These are phyloP conservation scores for Digitonthophagus gazella DNA, from an alignment of 2,888 invertebrate genomes.

Conservation along the genomic window DNA sequence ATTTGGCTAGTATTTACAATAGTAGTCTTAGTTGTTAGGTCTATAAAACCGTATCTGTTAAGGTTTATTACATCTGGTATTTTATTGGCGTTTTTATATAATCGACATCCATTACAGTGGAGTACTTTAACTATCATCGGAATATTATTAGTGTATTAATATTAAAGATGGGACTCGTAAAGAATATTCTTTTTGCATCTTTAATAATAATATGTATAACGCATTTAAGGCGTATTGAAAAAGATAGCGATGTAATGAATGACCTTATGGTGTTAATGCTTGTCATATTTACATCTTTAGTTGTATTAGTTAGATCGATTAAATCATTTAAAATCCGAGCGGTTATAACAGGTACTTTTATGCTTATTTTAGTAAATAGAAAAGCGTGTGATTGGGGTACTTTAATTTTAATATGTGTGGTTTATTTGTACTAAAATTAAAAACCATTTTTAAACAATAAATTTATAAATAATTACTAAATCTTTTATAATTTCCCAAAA, in stretches of 20 bases:
- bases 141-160: slow-evolving; percentile 5
- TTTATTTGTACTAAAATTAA: slow-evolving; percentile 19
- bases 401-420: slow-evolving; percentile 16
- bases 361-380: slow-evolving; percentile 11
- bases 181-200: slow-evolving; percentile 17
- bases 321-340: slow-evolving; percentile 16
- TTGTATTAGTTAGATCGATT: slow-evolving; percentile 18
- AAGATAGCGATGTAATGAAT: slow-evolving; percentile 15
- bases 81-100: slow-evolving; percentile 1
- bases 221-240: slow-evolving; percentile 15
- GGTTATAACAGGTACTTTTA: neutral
- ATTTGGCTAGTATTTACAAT: neutral
- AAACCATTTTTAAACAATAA: neutral
- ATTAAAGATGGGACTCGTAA: slow-evolving; percentile 9
- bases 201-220: slow-evolving; percentile 11
- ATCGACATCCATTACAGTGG: slow-evolving; percentile 6
- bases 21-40: neutral
- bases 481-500: no score
- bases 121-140: slow-evolving; percentile 5
- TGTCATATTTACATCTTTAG: slow-evolving; percentile 13
- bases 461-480: neutral
- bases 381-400: slow-evolving; percentile 23
- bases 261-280: slow-evolving; percentile 18
- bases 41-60: slow-evolving; percentile 6
- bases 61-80: neutral